Evolutionary conservation across 2,797 vertebrate species (phyloP).

Genomic region (Phrynocephalus forsythii): DNA sequence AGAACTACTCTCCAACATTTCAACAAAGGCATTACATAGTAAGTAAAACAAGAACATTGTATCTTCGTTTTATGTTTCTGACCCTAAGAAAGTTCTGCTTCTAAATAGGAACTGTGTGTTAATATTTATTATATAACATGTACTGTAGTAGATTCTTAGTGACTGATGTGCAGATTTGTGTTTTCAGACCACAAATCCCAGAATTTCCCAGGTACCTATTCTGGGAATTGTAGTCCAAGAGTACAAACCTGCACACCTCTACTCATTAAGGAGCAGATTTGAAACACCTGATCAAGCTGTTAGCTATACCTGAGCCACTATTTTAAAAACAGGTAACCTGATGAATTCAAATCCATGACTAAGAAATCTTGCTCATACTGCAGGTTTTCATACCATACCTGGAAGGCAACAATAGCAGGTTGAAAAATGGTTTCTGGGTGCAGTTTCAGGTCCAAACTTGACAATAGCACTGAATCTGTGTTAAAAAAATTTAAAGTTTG

Average conservation of each 20-base stretch:
- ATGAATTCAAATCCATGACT: background rate
- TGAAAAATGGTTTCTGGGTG: constrained; percentile 38
- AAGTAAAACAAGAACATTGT: constrained; percentile 50
- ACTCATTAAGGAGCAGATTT: background rate
- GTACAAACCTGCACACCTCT: no score
- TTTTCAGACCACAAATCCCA: no score
- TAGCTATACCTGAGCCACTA: background rate
- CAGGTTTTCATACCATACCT: constrained; percentile 29
- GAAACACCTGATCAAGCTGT: constrained; percentile 18
- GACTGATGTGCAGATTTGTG: constrained; percentile 4
- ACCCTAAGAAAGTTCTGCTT: constrained; percentile 44
- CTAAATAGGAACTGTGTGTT: constrained; percentile 47
- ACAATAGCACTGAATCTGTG: background rate
- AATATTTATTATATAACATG: constrained; percentile 38
- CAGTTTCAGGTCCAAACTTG: background rate
- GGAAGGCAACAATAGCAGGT: constrained; percentile 36
- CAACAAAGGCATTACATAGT: constrained; percentile 13
- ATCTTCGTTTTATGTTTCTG: constrained; percentile 37
- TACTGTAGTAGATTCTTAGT: background rate
- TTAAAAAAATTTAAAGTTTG: background rate
- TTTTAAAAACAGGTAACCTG: background rate
- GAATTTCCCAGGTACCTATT: no score
- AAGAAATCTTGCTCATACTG: constrained; percentile 25
- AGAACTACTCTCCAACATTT: constrained; percentile 15
- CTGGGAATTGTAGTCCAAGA: no score